Evolutionary conservation across 2,888 invertebrate genomes (phyloP), one percentile per base, ranked within the genome.

Genomic region (Cephus pulcher): DNA sequence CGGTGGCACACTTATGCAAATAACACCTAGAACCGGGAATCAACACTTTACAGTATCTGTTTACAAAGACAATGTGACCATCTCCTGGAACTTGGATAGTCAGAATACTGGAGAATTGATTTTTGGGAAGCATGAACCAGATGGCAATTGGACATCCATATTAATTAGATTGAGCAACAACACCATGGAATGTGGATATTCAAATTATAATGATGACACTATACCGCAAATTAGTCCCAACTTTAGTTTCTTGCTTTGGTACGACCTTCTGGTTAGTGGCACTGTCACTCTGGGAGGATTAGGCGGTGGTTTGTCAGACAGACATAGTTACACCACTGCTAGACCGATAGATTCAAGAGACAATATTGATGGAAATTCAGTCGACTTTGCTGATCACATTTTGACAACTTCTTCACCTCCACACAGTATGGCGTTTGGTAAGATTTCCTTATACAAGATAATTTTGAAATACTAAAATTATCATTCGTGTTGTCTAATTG

Each of bases 1-100:
- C 32, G 97, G 97, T 84, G 97, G 97, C 78, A 96, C 96, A 3
- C 89, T 97, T 40, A 92, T 98, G 86, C 95, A 95, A 86, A 94
- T 96, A 37, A 94, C 94, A 84, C 86, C 92, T 35, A 85, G 84
- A 69, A 92, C 92, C 70, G 93, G 92, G 11, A 92, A 93, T 70
- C 81, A 94, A 90, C 93, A 94, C 92, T 96, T 96, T 91, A 94
- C 94, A 71, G 93, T 96, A 79, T 95, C 95, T 79, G 95, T 95
- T 80, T 95, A 94, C 91, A 93, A 93, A 84, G 95, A 95, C 86
- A 94, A 95, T 86, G 94, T 96, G 34, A 94, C 95, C 1, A 93
- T 96, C 76, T 94, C 95, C 83, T 97, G 95, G 95, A 93, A 93
- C 81, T 92, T 95, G 81, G 93, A 93, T 75, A 87, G 88, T 15